Evolutionary conservation across 1,140 invertebrate genomes (phyloP).

Genomic region (Drosophila dunni): DNA sequence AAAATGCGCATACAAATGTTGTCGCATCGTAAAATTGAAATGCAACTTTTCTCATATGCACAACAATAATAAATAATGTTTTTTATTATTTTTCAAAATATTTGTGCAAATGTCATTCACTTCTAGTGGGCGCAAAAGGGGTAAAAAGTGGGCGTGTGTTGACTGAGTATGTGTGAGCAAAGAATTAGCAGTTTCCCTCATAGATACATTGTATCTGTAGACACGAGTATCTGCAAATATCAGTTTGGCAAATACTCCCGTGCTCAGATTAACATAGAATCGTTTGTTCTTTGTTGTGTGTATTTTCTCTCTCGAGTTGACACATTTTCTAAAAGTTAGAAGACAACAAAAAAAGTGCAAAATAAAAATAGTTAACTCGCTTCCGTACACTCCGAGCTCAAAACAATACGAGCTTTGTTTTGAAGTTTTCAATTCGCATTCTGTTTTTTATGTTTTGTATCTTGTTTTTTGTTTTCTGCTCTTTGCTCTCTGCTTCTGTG

Average conservation of each 20-base stretch:
- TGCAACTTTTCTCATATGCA: constrained; percentile 35
- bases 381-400: constrained; percentile 27
- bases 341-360: constrained; percentile 20
- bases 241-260: constrained; percentile 34
- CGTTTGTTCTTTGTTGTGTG: constrained; percentile 14
- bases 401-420: constrained; percentile 50
- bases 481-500: neutral
- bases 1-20: constrained; percentile 6
- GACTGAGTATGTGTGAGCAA: constrained; percentile 22
- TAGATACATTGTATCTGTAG: constrained; percentile 12
- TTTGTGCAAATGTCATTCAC: constrained; percentile 52
- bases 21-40: constrained; percentile 39
- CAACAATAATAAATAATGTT: constrained; percentile 28
- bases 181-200: constrained; percentile 29
- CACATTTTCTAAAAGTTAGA: constrained; percentile 32
- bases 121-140: constrained; percentile 9
- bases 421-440: constrained; percentile 31
- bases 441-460: constrained; percentile 2
- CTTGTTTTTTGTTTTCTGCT: constrained; percentile 9
- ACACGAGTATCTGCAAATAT: constrained; percentile 17
- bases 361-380: constrained; percentile 35
- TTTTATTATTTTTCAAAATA: constrained; percentile 17
- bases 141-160: neutral
- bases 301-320: constrained; percentile 25
- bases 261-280: constrained; percentile 23